A percentile compares a stretch with the other conserved stretches of the same genome.
phyloP scores from a whole-genome alignment of 2,888 invertebrate genomes.

The Luperina testacea region DNA sequence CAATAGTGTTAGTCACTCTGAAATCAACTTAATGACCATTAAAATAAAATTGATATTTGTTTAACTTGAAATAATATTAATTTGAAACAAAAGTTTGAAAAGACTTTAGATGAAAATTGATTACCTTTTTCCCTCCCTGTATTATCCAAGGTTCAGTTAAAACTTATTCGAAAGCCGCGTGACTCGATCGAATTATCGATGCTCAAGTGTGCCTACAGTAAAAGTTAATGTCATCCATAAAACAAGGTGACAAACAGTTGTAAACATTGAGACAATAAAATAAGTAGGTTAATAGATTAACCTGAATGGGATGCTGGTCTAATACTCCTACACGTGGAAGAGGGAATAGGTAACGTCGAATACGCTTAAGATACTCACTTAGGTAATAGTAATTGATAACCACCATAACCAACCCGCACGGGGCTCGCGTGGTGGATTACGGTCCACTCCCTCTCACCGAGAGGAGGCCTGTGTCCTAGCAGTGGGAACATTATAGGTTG shows the following conservation, averaged over 20 bases:
- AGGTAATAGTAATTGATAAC: no score
- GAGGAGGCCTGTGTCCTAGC: no score
- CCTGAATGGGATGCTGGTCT: conserved; percentile 30
- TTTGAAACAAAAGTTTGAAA: no score
- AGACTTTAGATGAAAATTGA: no score
- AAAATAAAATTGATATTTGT: no score
- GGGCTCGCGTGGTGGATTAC: no score
- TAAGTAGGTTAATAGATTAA: conserved; percentile 61
- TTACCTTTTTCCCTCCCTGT: neutral
- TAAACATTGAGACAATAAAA: conserved; percentile 47
- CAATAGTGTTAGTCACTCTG: no score
- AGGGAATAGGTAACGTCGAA: neutral
- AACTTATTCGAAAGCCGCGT: neutral
- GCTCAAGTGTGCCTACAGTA: conserved; percentile 34
- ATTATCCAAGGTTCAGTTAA: neutral
- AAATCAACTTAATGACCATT: no score
- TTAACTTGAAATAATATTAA: no score
- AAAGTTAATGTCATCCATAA: conserved; percentile 46
- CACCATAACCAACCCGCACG: no score
- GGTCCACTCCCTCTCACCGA: no score
- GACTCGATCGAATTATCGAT: conserved; percentile 12
- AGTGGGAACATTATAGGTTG: no score
- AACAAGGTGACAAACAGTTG: conserved; percentile 49
- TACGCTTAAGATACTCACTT: neutral
- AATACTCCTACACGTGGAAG: conserved; percentile 1